phyloP scores from a whole-genome alignment of 2,113 vertebrate species.

The Morphnarchus princeps region DNA sequence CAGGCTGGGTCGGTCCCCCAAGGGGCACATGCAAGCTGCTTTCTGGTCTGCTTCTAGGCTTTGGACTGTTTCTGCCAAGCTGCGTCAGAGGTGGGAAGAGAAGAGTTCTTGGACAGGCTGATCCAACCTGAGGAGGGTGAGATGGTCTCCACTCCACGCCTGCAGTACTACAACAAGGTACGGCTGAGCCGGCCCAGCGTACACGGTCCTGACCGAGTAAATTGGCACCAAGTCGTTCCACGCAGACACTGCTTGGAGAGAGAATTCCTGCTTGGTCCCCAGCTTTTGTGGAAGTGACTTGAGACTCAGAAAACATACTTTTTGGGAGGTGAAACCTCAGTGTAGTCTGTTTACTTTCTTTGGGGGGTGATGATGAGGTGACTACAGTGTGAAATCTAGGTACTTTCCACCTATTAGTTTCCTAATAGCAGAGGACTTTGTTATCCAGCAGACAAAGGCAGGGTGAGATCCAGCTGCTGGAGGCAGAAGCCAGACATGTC shows the following conservation, averaged over 20 bases:
- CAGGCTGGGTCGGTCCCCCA: neutral
- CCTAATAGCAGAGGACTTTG: neutral
- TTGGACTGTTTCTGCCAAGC: slow-evolving; percentile 91
- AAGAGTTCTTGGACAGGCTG: slow-evolving; percentile 89
- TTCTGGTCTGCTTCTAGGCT: slow-evolving; percentile 74
- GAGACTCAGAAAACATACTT: neutral
- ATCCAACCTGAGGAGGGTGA: slow-evolving; percentile 82
- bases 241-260: fast-evolving
- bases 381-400: neutral
- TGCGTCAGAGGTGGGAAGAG: slow-evolving; percentile 87
- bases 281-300: neutral
- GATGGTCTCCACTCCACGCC: slow-evolving; percentile 65
- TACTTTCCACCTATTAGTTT: neutral
- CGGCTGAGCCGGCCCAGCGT: fast-evolving
- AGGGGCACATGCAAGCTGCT: neutral
- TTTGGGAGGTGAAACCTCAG: neutral
- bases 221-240: fast-evolving
- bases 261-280: neutral
- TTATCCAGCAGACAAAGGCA: neutral
- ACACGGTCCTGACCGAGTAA: fast-evolving
- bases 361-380: neutral
- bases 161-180: slow-evolving; percentile 95
- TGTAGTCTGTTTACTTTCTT: neutral
- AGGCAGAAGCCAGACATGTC: neutral
- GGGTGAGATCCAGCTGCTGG: neutral